Base-by-base conservation (phyloP, 2,797 vertebrate genomes). In the Sebastes matsubarae region DNA sequence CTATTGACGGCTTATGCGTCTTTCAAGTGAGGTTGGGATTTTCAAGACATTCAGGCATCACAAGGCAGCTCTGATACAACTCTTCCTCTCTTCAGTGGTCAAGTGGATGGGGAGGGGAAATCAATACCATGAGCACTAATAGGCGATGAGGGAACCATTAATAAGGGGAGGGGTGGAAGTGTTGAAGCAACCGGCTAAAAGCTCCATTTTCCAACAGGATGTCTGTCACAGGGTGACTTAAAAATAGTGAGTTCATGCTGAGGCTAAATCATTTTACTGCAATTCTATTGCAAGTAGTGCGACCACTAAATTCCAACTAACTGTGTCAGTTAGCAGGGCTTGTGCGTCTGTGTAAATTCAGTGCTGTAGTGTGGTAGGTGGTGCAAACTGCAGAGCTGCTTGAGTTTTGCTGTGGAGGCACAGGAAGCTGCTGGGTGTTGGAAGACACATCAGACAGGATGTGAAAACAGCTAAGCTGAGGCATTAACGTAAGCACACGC, bases 351-450 rank as follows among this genome's bases (percentile, higher is more conserved):
- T 64, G 76, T 66, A 2, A 42, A 68, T 9, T 57, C 72, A 54
- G 24, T 20, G 57, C n/a, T 75, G 14, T 11, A 4, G 36, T 14
- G 50, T 7, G 11, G 75, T 76, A 29, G 22, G 36, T 13, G 61
- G n/a, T 83, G 84, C 61, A 85, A 22, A 42, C 38, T 25, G 54
- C 30, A 63, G 75, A 64, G 66, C 5, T 80, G 85, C 84, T 81
- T 87, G 82, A 88, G 79, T n/a, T 91, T 85, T 87, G 85, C 87
- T 79, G 87, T 80, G 89, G 90, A 91, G 92, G 91, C 66, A 87
- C 94, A 96, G 95, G 95, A 96, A 96, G 91, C 81, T 89, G 86
- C 91, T 82, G 88, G 90, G 89, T 94, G 93, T 93, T 90, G 92
- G 93, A 94, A 93, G 91, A 94, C 78, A 79, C 76, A 87, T 79